A percentile compares a stretch with the other conserved stretches of the same genome.
phyloP scores from a whole-genome alignment of 2,113 vertebrate species.

The Athene cunicularia region DNA sequence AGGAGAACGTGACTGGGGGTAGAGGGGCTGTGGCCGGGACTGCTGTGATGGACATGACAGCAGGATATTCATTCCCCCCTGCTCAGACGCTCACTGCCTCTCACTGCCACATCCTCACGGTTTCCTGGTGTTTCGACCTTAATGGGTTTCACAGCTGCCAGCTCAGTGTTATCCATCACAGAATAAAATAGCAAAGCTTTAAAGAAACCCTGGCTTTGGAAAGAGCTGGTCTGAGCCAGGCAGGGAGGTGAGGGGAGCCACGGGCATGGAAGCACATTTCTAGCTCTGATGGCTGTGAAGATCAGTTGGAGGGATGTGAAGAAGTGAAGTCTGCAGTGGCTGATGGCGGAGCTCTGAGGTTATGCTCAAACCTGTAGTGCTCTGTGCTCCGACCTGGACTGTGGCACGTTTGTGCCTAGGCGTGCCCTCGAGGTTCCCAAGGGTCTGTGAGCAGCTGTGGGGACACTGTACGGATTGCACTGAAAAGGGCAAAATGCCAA shows the following conservation, averaged over 20 bases:
- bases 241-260: not conserved
- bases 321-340: not conserved
- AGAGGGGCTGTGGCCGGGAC: not conserved
- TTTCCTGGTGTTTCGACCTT: conserved; percentile 23
- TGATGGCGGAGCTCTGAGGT: not conserved
- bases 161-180: conserved; percentile 24
- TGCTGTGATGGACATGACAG: not conserved
- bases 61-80: not conserved
- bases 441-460: rapidly evolving
- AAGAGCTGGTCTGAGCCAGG: not conserved
- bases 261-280: not conserved
- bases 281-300: not conserved
- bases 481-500: not conserved
- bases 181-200: conserved; percentile 24
- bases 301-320: not conserved
- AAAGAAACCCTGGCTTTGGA: not conserved
- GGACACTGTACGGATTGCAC: rapidly evolving
- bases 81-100: not conserved
- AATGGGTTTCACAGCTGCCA: conserved; percentile 70
- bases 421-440: not conserved
- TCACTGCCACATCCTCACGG: conserved; percentile 14
- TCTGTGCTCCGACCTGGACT: not conserved
- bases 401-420: not conserved
- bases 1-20: not conserved
- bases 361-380: not conserved